Percentiles rank a stretch among this genome's conserved stretches.
Conservation (phyloP, 2,113 vertebrate genomes). For the Chionis minor region DNA sequence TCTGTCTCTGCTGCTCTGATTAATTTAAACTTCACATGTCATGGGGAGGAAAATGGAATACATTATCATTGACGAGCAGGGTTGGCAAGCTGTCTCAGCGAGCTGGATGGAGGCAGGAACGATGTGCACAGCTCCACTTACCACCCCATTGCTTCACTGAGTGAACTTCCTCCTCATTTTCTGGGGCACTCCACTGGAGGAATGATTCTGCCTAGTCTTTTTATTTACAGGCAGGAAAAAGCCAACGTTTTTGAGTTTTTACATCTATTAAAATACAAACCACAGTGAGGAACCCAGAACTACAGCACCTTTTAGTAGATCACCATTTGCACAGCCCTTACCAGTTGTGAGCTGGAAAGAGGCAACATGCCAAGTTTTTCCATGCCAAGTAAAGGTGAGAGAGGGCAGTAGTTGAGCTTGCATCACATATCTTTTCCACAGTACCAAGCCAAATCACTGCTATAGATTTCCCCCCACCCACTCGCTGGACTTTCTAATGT, state of each 20-base stretch:
- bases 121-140: neutral
- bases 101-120: neutral
- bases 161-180: neutral
- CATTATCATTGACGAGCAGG: neutral
- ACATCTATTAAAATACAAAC: neutral
- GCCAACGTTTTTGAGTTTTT: neutral
- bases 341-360: neutral
- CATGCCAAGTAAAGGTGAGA: conserved; percentile 14
- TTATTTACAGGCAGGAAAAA: neutral
- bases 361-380: neutral
- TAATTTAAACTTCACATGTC: conserved; percentile 28
- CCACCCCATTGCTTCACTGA: neutral
- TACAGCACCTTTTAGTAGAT: neutral
- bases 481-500: conserved; percentile 14
- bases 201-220: neutral
- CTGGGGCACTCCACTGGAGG: neutral
- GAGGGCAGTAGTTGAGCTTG: neutral
- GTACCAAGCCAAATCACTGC: conserved; percentile 20
- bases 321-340: neutral
- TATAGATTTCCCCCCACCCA: conserved; percentile 24
- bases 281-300: neutral
- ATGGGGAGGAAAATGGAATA: neutral
- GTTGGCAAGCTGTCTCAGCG: neutral
- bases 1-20: conserved; percentile 12
- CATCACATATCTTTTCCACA: conserved; percentile 36